Base-by-base conservation (phyloP, 2,888 invertebrate genomes). In the Acanthosoma haemorrhoidale region DNA sequence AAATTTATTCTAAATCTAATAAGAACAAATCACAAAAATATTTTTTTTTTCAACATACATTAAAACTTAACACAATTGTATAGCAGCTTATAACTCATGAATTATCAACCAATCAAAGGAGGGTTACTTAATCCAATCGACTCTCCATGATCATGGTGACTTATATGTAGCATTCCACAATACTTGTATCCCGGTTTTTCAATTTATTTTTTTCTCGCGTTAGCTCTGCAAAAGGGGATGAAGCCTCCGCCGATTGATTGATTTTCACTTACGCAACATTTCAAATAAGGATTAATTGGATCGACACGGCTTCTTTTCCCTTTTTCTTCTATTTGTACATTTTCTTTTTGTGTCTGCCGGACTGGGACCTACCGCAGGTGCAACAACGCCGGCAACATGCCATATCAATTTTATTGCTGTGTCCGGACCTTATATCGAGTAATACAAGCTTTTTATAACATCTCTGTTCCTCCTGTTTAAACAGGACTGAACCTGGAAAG, bases 281-380 rank as follows among this genome's bases (percentile, higher is more conserved):
- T 51, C 51, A 51, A 51, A 51, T 51, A 51, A 51, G 51, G 51
- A 51, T 51, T 51, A 51, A 51, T 51, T 51, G 51, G 51, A 51
- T 25, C 51, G 25, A 51, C 29, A n/a, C 51, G n/a, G 18, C 16
- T 51, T 51, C 51, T 51, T 51, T 51, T 51, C 25, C 51, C n/a
- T n/a, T n/a, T n/a, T 25, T 51, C 25, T 51, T 25, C 51, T 25
- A 25, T 51, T 25, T 51, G 29, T 25, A 51, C 25, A 51, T 51
- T 51, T 51, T 25, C 51, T 51, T 51, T 25, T 51, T 51, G n/a
- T n/a, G n/a, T n/a, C 51, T 25, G 51, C n/a, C n/a, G 9, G 51
- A 51, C n/a, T n/a, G n/a, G n/a, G 51, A 51, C 51, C 51, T 51
- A 51, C 51, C 51, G 51, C 51, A 25, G 29, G 51, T 51, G 51